A percentile compares a stretch with the other conserved stretches of the same genome.
These are phyloP conservation scores for Cheilosia soror DNA, from an alignment of 2,888 invertebrate species.

Conservation along the genomic window DNA sequence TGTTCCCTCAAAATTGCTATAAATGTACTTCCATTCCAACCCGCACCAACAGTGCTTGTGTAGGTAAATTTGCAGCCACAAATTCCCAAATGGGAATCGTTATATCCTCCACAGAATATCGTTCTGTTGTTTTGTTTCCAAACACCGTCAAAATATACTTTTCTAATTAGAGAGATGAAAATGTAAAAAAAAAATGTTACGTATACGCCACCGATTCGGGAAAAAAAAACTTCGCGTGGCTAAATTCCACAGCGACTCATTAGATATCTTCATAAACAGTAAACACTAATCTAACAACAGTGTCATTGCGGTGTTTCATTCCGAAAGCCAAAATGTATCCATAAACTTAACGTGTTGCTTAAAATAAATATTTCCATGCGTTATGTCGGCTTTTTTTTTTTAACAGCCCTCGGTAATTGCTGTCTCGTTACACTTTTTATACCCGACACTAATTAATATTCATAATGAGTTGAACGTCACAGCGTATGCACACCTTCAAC, in stretches of 20 bases:
- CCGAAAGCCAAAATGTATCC: background rate
- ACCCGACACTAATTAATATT: conserved; percentile 37
- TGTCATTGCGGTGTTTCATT: background rate
- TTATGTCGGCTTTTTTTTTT: background rate
- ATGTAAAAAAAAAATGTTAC: conserved; percentile 2
- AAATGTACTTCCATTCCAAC: too few relatives aligned
- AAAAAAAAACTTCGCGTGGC: background rate
- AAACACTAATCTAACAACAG: background rate
- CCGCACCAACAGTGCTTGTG: too few relatives aligned
- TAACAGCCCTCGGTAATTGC: background rate
- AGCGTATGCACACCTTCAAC: background rate
- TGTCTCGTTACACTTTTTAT: background rate
- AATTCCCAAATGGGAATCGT: too few relatives aligned
- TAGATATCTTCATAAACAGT: background rate
- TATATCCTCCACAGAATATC: too few relatives aligned
- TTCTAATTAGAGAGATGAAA: background rate
- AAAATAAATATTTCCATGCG: background rate
- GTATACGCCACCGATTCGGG: background rate
- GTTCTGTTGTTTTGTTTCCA: too few relatives aligned
- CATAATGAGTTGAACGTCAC: conserved; percentile 23
- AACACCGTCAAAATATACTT: too few relatives aligned
- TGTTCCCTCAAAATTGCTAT: too few relatives aligned
- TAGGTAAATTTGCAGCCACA: too few relatives aligned
- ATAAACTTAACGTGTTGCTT: background rate
- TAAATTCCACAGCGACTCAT: background rate